Conservation (phyloP, 2,888 invertebrate species). For the Neuroscelio doddi region DNA sequence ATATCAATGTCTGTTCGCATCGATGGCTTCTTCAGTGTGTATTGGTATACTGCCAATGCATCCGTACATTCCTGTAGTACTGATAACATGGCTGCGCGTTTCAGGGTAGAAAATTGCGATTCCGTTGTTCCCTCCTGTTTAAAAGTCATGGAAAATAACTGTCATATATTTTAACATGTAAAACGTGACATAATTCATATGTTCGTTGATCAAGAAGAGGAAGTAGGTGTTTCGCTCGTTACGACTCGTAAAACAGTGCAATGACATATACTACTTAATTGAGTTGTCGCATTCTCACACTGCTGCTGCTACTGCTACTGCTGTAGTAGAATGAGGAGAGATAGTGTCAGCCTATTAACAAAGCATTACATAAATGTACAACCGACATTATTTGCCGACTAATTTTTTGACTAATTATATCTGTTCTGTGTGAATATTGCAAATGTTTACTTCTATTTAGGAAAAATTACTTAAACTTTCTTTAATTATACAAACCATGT, state of each 20-base stretch:
- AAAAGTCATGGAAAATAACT: conserved; percentile 15
- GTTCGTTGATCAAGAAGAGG: conserved; percentile 2
- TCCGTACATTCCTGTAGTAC: conserved; percentile 60
- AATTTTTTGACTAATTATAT: no score
- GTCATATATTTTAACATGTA: conserved; percentile 4
- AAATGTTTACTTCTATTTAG: no score
- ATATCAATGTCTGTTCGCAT: conserved; percentile 47
- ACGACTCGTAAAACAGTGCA: conserved; percentile 9
- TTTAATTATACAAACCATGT: no score
- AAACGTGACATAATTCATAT: conserved; percentile 5
- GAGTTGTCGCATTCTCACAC: conserved; percentile 6
- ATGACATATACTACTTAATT: conserved; percentile 14
- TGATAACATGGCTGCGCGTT: conserved; percentile 51
- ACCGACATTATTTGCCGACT: neutral
- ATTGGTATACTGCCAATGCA: conserved; percentile 60
- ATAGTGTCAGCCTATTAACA: neutral
- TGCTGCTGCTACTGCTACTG: neutral
- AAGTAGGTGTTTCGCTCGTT: neutral
- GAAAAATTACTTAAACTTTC: no score
- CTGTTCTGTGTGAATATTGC: no score
- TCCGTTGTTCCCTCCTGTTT: conserved; percentile 24
- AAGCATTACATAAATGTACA: conserved; percentile 6
- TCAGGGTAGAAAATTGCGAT: conserved; percentile 41
- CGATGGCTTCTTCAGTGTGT: conserved; percentile 52
- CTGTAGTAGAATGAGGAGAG: conserved; percentile 3